Base-by-base conservation (phyloP, 2,113 vertebrate species). In the Ctenodactylus gundi region DNA sequence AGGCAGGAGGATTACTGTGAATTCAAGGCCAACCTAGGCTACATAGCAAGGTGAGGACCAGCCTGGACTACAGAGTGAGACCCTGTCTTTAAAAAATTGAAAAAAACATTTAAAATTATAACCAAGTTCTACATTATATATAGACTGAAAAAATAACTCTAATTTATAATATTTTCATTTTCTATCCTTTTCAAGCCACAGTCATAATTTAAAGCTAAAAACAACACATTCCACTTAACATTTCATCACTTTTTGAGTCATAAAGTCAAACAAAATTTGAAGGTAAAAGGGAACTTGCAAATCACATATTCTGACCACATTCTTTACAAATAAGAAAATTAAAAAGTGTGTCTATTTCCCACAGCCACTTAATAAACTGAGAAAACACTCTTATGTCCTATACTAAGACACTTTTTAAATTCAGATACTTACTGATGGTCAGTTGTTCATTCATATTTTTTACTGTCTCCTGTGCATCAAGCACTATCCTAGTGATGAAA, bases 211-310 rank as follows among this genome's bases (percentile, higher is more conserved):
- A 76, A 94, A 84, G 31, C 14, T 75, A 55, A 88, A 41, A 88
- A 75, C 36, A 34, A 75, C 14, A 44, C 55, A n/a, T 55, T 9
- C 21, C 31, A 62, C 36, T 46, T 55, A 23, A 75, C 9, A 58
- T 68, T 87, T 87, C 29, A 65, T 73, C 57, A 44, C 64, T 11
- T 65, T 83, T 51, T 55, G 49, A 85, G 53, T 64, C 36, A 86
- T 84, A 73, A 83, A 92, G 25, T 84, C 70, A n/a, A n/a, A 76
- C 25, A 92, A 57, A 89, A 83, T 78, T 91, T 82, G 53, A 91
- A 82, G 46, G 39, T 70, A 76, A 86, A 88, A 72, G 77, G 57
- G 27, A 89, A 76, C 34, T 49, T 95, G 41, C 34, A 67, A 83
- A 72, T 82, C 49, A 76, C 12, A 34, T 49, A 14, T n/a, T 27